These are phyloP conservation scores for Chouioia cunea DNA, from an alignment of 2,888 invertebrate species.

Conservation along the genomic window DNA sequence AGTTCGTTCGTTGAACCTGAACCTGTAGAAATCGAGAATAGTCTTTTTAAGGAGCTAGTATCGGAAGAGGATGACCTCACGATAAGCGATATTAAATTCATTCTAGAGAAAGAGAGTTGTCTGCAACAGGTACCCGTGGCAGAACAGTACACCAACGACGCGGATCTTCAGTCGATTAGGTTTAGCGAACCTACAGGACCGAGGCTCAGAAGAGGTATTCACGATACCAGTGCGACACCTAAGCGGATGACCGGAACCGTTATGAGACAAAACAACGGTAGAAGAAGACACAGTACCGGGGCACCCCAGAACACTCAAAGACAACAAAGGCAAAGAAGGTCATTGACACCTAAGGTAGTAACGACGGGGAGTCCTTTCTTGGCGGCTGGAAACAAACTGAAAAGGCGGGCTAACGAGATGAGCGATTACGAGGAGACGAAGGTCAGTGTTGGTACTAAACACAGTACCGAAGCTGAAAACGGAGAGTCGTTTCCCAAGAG, in stretches of 20 bases:
- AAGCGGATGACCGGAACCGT: conserved; percentile 9
- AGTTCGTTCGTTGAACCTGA: not conserved
- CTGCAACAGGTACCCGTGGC: conserved; percentile 43
- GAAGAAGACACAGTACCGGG: conserved; percentile 45
- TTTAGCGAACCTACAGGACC: conserved; percentile 41
- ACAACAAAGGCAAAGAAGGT: conserved; percentile 30
- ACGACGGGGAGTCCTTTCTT: not conserved
- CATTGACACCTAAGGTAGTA: conserved; percentile 32
- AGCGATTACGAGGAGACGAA: conserved; percentile 30
- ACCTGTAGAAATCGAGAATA: conserved; percentile 14
- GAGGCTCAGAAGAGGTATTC: conserved; percentile 24
- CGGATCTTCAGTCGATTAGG: conserved; percentile 26
- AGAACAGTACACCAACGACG: conserved; percentile 33
- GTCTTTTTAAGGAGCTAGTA: conserved; percentile 4
- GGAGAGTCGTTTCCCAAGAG: conserved; percentile 57
- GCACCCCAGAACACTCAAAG: conserved; percentile 24
- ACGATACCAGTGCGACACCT: conserved; percentile 3
- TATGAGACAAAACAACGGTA: conserved; percentile 30
- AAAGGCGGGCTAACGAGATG: conserved; percentile 37
- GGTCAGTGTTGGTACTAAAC: conserved; percentile 33
- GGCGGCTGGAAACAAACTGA: conserved; percentile 33
- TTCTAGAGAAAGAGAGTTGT: conserved; percentile 36
- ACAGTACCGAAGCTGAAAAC: conserved; percentile 32
- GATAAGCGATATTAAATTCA: conserved; percentile 18
- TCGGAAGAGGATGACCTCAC: not conserved